Evolutionary conservation across 2,888 invertebrate species (phyloP).

Genomic region (Escarpia spicata): DNA sequence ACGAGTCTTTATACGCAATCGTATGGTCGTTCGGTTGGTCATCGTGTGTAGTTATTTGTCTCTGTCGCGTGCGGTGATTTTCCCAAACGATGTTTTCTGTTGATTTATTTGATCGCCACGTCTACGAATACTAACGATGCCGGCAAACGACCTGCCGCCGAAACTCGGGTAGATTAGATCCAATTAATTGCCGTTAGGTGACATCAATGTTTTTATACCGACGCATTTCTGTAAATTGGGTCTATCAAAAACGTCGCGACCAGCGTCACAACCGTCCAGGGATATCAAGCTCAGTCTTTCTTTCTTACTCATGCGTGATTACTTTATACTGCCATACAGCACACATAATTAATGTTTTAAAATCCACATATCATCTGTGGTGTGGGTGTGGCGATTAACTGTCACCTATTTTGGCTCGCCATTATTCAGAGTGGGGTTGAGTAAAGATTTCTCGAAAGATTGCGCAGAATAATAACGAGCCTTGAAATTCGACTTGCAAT

Average conservation of each 20-base stretch:
- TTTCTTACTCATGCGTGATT: background rate
- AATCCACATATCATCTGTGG: background rate
- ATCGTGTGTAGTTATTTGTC: background rate
- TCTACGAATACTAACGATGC: background rate
- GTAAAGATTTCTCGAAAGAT: background rate
- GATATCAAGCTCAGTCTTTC: background rate
- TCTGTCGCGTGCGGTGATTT: background rate
- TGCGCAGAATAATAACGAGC: background rate
- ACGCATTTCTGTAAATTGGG: background rate
- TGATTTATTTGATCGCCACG: background rate
- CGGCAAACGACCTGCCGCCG: background rate
- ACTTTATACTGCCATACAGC: background rate
- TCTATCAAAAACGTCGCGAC: background rate
- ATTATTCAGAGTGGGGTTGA: background rate
- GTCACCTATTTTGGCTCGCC: background rate
- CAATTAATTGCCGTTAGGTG: slow-evolving; percentile 1
- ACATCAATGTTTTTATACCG: background rate
- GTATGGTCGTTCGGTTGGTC: background rate
- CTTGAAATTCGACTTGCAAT: background rate
- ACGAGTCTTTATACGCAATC: background rate
- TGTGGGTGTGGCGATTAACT: background rate
- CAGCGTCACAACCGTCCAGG: background rate
- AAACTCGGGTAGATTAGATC: background rate
- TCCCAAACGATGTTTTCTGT: background rate
- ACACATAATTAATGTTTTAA: background rate